Base-by-base conservation (phyloP, 2,113 vertebrate species). In the Xiphophorus couchianus region DNA sequence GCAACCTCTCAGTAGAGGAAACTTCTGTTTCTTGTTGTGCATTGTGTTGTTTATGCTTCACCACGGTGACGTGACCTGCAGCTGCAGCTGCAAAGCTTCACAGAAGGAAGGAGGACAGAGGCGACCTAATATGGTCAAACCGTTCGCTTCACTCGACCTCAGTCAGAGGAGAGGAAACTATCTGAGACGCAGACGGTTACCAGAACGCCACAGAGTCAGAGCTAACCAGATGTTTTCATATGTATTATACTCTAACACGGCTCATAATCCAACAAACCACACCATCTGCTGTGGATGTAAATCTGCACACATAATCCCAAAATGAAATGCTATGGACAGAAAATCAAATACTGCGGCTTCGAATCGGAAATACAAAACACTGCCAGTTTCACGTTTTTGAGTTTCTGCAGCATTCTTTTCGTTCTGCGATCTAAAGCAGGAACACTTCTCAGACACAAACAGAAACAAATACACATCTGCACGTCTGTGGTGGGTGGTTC, bases 41-140 rank as follows among this genome's bases (percentile, higher is more conserved):
- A 2, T 69, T 31, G 71, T 76, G 86, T 75, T 76, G 73, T 78
- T 72, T 67, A 81, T 83, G 33, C 37, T 62, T 76, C 35, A 83
- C 28, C 10, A 19, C 19, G 33, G 11, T 6, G 33, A 33, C 37
- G 60, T 76, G 71, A 74, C 66, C 76, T 73, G 35, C 81, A 90
- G 91, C 89, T 93, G 87, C 82, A 91, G 91, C 91, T 93, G 89
- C 82, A 85, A 3, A 69, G 15, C 31, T 73, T 92, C 71, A 60
- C 19, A 62, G 65, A 30, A 73, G 73, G 70, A 86, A 76, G 60
- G 70, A 1, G 54, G 76, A 86, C 76, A 85, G 42, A 19, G 74
- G 74, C 64, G 33, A 8, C 88, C 86, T 83, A 85, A 90, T 91
- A 90, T 73, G 89, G 89, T 77, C 78, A 77, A 65, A 13, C 69